A percentile compares a stretch with the other conserved stretches of the same genome.
Conservation (phyloP, 2,888 invertebrate species). For the Andricus quercusramuli region DNA sequence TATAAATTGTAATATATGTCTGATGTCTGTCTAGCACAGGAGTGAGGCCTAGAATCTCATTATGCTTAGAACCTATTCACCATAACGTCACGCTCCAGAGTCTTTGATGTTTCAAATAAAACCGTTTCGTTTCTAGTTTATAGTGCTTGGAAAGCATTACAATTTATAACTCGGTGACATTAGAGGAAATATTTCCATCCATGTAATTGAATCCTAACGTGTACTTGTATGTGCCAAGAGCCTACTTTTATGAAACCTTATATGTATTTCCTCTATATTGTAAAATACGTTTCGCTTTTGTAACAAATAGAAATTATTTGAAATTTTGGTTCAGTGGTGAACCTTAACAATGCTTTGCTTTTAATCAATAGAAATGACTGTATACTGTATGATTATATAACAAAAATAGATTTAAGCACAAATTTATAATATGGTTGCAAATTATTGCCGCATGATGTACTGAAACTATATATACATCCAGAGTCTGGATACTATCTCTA, state of each 20-base stretch:
- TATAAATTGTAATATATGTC: neutral
- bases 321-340: neutral
- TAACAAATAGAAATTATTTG: neutral
- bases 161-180: conserved; percentile 2
- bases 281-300: too few relatives aligned
- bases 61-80: conserved; percentile 6
- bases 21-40: neutral
- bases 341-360: neutral
- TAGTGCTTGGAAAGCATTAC: conserved; percentile 21
- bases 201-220: neutral
- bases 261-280: neutral
- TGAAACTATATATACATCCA: conserved; percentile 3
- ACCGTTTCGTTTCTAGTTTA: neutral
- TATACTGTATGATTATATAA: neutral
- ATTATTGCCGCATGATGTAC: neutral
- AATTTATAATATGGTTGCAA: neutral
- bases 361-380: neutral
- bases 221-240: neutral
- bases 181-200: conserved; percentile 7
- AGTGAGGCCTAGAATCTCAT: neutral
- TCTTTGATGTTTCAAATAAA: conserved; percentile 20
- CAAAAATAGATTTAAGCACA: neutral
- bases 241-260: neutral
- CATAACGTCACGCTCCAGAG: conserved; percentile 13
- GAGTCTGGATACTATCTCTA: neutral